phyloP scores from a whole-genome alignment of 2,113 vertebrate genomes.

The Ageneiosus marmoratus region DNA sequence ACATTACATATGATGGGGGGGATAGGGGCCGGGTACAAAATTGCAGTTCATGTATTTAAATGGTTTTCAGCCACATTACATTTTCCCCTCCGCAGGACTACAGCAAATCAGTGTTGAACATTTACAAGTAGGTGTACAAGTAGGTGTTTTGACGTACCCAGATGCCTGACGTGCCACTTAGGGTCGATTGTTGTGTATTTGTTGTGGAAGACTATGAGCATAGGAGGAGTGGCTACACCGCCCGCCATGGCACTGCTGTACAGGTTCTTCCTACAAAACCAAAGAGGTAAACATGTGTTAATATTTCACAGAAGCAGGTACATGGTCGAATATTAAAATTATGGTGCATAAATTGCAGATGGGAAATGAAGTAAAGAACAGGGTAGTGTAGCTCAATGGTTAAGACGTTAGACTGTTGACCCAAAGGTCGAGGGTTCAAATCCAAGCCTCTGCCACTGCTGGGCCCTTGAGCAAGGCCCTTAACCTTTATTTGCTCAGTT shows the following conservation, averaged over 20 bases:
- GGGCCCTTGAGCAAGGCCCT: too few species aligned
- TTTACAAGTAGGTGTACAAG: not conserved
- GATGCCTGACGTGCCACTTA: conserved; percentile 89
- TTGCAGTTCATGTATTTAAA: too few species aligned
- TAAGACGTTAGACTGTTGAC: too few species aligned
- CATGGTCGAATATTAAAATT: not conserved
- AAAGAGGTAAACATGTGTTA: not conserved
- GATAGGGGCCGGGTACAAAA: too few species aligned
- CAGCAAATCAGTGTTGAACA: not conserved
- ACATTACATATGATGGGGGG: too few species aligned
- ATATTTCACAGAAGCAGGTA: not conserved
- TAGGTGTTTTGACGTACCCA: conserved; percentile 75
- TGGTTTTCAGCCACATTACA: too few species aligned
- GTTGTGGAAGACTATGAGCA: conserved; percentile 92
- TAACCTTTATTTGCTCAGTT: too few species aligned
- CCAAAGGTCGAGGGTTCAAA: too few species aligned
- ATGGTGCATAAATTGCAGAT: not conserved
- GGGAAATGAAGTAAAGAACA: not conserved
- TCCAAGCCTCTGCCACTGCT: too few species aligned
- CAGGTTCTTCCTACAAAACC: conserved; percentile 80
- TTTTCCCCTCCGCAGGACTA: too few species aligned
- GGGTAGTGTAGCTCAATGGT: too few species aligned
- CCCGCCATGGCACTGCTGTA: conserved; percentile 94
- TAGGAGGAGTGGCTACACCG: conserved; percentile 89
- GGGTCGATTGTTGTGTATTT: conserved; percentile 86